A percentile compares a stretch with the other conserved stretches of the same genome.
These are phyloP conservation scores for Chironomus striatipennis DNA, from an alignment of 1,140 invertebrate species.

Conservation along the genomic window DNA sequence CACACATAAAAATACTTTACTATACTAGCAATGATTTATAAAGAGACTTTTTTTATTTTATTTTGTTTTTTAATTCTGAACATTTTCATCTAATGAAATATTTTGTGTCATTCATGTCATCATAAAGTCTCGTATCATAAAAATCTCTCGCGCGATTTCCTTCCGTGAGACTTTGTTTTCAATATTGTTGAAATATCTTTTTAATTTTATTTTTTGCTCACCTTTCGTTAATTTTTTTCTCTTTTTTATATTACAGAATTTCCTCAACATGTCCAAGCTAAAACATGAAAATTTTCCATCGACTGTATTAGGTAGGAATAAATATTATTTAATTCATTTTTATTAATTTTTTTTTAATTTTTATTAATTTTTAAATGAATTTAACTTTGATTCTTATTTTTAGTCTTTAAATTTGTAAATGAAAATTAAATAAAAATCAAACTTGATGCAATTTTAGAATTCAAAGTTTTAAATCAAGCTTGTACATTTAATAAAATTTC, in stretches of 20 bases:
- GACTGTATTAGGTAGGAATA: background rate
- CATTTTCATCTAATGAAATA: background rate
- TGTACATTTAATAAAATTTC: too few species aligned
- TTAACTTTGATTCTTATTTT: too few species aligned
- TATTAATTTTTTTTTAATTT: too few species aligned
- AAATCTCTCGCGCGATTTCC: background rate
- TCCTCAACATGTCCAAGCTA: background rate
- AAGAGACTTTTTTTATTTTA: background rate
- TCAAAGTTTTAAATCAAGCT: too few species aligned
- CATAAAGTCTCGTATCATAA: slow-evolving; percentile 9
- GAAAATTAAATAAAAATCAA: too few species aligned
- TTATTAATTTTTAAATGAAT: too few species aligned
- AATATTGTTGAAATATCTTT: background rate
- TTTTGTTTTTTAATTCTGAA: background rate
- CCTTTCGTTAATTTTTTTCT: background rate
- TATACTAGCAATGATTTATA: background rate
- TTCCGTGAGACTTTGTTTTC: background rate
- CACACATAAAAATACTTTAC: background rate
- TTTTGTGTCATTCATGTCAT: background rate
- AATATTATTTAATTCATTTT: too few species aligned
- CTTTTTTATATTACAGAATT: too few species aligned
- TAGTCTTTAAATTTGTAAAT: too few species aligned
- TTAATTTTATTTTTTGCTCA: background rate
- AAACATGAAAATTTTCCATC: background rate
- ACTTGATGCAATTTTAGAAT: too few species aligned